A percentile compares a stretch with the other conserved stretches of the same genome.
Conservation (phyloP, 2,797 vertebrate species). For the Apodemus agrarius region DNA sequence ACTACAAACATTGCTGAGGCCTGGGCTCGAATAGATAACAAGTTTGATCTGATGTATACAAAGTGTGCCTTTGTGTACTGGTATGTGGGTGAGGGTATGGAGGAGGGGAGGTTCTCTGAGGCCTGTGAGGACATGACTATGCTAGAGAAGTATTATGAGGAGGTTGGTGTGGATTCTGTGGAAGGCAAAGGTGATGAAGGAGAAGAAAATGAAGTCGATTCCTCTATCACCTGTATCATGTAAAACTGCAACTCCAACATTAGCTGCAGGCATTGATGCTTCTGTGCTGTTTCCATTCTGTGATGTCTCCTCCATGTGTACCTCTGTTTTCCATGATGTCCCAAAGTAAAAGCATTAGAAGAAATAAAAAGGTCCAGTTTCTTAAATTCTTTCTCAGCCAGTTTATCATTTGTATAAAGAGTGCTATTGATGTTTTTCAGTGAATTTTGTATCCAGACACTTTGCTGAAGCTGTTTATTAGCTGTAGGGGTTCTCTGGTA, state of each 20-base stretch:
- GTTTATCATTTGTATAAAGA: neutral
- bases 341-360: no score
- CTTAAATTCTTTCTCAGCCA: neutral
- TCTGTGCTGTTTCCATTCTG: no score
- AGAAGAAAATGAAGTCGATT: slow-evolving; percentile 90
- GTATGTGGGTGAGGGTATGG: slow-evolving; percentile 96
- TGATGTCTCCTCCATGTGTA: no score
- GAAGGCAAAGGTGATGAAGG: slow-evolving; percentile 95
- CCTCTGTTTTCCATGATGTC: no score
- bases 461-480: neutral
- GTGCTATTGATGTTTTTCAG: neutral
- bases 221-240: no score
- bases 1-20: slow-evolving; percentile 94
- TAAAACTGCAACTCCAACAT: neutral
- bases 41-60: slow-evolving; percentile 95
- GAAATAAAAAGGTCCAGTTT: neutral
- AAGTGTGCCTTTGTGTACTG: slow-evolving; percentile 95
- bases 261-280: neutral
- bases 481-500: neutral
- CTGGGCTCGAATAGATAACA: slow-evolving; percentile 93
- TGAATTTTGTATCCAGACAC: neutral
- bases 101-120: slow-evolving; percentile 95
- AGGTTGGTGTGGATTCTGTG: slow-evolving; percentile 93
- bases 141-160: slow-evolving; percentile 95
- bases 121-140: slow-evolving; percentile 95